Percentiles rank a stretch among this genome's conserved stretches.
Evolutionary conservation across 2,888 invertebrate species (phyloP).

Genomic region (Branchipolynoe longqiensis): DNA sequence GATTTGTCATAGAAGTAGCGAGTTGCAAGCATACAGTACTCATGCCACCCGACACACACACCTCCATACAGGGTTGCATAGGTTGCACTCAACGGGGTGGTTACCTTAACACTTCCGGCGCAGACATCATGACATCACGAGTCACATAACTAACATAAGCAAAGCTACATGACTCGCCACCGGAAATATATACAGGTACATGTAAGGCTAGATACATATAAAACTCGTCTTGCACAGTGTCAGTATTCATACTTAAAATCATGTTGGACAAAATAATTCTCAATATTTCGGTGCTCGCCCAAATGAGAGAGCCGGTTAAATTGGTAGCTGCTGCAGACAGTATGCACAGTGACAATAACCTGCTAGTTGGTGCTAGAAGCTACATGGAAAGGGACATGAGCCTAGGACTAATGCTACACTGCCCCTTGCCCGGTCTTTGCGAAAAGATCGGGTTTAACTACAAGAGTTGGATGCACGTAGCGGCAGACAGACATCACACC

Average conservation of each 20-base stretch:
- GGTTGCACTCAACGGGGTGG: background rate
- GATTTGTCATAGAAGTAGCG: background rate
- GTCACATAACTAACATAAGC: slow-evolving; percentile 13
- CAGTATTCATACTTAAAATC: background rate
- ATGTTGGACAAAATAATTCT: background rate
- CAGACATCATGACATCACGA: background rate
- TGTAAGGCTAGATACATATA: slow-evolving; percentile 2
- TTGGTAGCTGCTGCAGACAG: background rate
- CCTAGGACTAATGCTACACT: background rate
- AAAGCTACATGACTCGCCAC: slow-evolving; percentile 18
- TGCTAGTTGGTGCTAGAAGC: background rate
- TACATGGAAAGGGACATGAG: slow-evolving; percentile 1
- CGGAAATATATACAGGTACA: background rate
- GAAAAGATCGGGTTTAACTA: too few relatives aligned
- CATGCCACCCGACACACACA: background rate
- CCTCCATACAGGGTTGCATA: slow-evolving; percentile 6
- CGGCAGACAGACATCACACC: too few relatives aligned
- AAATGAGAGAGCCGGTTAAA: background rate
- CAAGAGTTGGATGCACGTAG: too few relatives aligned
- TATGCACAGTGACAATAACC: background rate
- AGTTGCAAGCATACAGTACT: background rate
- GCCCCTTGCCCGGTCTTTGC: too few relatives aligned
- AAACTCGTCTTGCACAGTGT: background rate
- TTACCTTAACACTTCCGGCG: background rate
- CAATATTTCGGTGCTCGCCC: background rate